Evolutionary conservation across 2,113 vertebrate genomes (phyloP), one percentile per base, ranked within the genome.

Genomic region (Axis porcinus): DNA sequence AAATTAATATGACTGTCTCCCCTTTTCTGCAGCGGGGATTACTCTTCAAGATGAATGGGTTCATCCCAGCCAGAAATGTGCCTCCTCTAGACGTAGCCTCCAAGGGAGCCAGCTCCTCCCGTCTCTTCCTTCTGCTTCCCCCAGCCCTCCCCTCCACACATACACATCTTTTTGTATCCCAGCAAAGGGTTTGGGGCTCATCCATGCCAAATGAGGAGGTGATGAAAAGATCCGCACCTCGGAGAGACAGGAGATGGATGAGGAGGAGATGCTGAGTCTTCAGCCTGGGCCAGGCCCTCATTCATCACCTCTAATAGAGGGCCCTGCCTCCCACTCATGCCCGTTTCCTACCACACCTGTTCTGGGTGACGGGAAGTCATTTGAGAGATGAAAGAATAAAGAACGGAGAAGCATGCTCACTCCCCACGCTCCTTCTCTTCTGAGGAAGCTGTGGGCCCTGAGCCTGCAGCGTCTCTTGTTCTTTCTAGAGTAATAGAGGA

Each of bases 1-100:
- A 97, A 98, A 99, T 98, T 98, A 99, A 99, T 99, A 98, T 0
- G 4, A 92, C 98, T 98, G 97, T 98, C 98, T 98, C 94, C 97
- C 97, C 95, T 2, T 0, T 96, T 98, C 98, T 96, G 98, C 98
- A 96, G 92, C 25, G 2, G 92, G 96, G 98, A 98, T 99, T 98
- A 96, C 89, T 99, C 98, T 99, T 98, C 55, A 95, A 99, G 99
- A 99, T 40, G 96, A 98, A 99, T 97, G 94, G 92, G 90, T 88
- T 78, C 15, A 13, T 97, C 97, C 67, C 86, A 79, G 97, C 95
- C 50, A 89, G 95, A 96, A 93, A 97, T 58, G 91, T 90, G 91
- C 94, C 76, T 92, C 96, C 95, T 55, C 86, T 97, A 45, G 97
- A 45, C 0, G 27, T 8, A 95, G 95, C 54, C 96, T 93, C 52